phyloP scores from a whole-genome alignment of 2,113 vertebrate species.

The Pluvianellus socialis region DNA sequence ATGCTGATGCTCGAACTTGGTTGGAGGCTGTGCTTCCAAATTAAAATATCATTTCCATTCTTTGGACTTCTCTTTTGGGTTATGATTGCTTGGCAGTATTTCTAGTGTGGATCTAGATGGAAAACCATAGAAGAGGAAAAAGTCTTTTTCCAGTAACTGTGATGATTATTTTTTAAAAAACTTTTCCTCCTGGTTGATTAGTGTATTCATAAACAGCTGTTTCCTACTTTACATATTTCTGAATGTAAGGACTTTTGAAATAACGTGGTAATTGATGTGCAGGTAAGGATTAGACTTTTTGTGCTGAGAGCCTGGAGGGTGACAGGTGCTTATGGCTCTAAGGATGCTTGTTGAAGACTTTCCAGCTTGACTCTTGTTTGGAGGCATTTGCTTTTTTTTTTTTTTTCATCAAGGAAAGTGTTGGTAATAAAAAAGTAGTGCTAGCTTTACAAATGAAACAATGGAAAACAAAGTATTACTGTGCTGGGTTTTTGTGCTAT shows the following conservation, averaged over 20 bases:
- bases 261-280: not conserved
- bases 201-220: not conserved
- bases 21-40: not conserved
- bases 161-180: accelerated
- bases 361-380: not conserved
- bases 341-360: not conserved
- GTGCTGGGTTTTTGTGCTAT: not conserved
- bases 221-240: not conserved
- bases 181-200: not conserved
- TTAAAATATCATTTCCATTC: not conserved
- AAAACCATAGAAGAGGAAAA: not conserved
- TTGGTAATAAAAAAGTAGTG: not conserved
- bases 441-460: not conserved
- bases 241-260: not conserved
- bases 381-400: not conserved
- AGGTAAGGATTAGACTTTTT: not conserved
- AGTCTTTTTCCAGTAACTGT: not conserved
- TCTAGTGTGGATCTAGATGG: not conserved
- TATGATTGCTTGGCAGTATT: not conserved
- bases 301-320: not conserved
- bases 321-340: not conserved
- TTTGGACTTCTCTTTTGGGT: not conserved
- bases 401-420: not conserved
- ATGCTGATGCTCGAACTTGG: not conserved
- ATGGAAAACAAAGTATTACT: not conserved